A percentile compares a stretch with the other conserved stretches of the same genome.
These are phyloP conservation scores for Rhea pennata DNA, from an alignment of 2,113 vertebrate species.

Conservation along the genomic window DNA sequence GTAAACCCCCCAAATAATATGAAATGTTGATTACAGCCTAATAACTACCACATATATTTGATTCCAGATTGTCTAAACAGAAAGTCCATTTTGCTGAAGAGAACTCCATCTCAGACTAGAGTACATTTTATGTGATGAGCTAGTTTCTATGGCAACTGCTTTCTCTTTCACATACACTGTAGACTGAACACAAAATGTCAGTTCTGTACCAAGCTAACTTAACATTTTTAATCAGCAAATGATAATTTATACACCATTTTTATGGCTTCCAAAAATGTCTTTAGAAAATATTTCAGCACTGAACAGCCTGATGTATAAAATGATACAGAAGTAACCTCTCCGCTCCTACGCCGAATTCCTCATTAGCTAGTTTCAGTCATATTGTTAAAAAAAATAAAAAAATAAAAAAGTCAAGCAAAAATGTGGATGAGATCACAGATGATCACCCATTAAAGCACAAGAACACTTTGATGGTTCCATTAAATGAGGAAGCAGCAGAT, in stretches of 20 bases:
- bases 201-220: not conserved
- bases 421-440: not conserved
- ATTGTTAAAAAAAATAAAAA: not conserved
- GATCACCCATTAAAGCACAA: not conserved
- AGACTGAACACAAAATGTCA: constrained; percentile 50
- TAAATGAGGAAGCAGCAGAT: not conserved
- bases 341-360: not conserved
- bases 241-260: not conserved
- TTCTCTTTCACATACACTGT: constrained; percentile 47
- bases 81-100: constrained; percentile 60
- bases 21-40: not conserved
- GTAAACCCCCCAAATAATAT: not conserved
- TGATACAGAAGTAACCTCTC: not conserved
- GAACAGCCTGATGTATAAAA: not conserved
- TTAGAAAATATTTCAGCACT: not conserved
- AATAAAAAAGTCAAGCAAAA: not conserved
- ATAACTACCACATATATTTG: not conserved
- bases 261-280: not conserved
- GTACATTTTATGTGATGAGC: constrained; percentile 50
- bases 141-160: constrained; percentile 80
- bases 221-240: constrained; percentile 47
- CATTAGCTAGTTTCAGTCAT: not conserved
- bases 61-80: constrained; percentile 19
- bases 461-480: not conserved
- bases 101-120: constrained; percentile 68